These are phyloP conservation scores for Anarsia innoxiella DNA, from an alignment of 2,888 invertebrate genomes.

Conservation along the genomic window DNA sequence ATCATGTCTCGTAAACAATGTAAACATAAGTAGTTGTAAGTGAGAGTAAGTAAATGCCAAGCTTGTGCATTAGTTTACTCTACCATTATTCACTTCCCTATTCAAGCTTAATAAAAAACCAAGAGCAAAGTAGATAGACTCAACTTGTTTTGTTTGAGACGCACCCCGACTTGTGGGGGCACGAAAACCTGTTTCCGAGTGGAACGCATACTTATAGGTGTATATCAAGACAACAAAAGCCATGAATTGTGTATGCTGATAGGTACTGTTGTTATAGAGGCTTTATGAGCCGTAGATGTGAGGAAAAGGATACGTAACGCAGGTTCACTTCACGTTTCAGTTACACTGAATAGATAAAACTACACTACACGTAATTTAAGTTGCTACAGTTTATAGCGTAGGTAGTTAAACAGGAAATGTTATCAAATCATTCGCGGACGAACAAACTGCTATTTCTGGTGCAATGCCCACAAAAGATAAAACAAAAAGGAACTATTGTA, in stretches of 20 bases:
- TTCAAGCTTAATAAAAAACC: conserved; percentile 43
- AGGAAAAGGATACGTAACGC: conserved; percentile 11
- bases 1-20: conserved; percentile 42
- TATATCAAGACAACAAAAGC: conserved; percentile 38
- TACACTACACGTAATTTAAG: too few species aligned
- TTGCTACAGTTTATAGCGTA: too few species aligned
- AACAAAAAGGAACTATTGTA: too few species aligned
- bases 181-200: conserved; percentile 48
- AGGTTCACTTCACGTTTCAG: too few species aligned
- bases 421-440: conserved; percentile 43
- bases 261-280: conserved; percentile 20
- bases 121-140: conserved; percentile 37
- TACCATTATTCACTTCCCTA: conserved; percentile 42
- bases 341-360: too few species aligned
- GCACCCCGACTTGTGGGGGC: conserved; percentile 38
- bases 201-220: conserved; percentile 15
- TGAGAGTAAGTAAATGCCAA: conserved; percentile 37
- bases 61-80: conserved; percentile 43
- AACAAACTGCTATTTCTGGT: conserved; percentile 38
- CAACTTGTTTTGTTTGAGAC: conserved; percentile 41
- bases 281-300: conserved; percentile 14
- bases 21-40: conserved; percentile 22
- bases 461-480: conserved; percentile 55
- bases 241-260: conserved; percentile 28
- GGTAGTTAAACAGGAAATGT: conserved; percentile 32